Evolutionary conservation across 2,888 invertebrate species (phyloP), one percentile per base, ranked within the genome.

Genomic region (Nymphalis urticae): DNA sequence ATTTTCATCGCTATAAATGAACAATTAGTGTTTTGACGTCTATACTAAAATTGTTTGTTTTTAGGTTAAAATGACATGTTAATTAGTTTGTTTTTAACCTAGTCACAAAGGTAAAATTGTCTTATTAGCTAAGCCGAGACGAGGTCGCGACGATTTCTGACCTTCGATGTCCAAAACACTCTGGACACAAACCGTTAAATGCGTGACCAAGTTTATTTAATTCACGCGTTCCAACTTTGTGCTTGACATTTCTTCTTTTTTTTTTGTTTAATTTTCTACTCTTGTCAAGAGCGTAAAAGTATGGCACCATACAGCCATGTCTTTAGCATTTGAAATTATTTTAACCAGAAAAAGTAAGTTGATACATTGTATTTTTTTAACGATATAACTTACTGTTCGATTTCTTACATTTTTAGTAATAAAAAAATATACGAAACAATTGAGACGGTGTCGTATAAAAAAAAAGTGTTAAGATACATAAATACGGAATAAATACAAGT

Each of bases 121-220:
- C 76, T 77, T 79, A 79, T 78, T 78, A 77, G 73, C 76, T 75
- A 79, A 78, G 73, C 73, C 61, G 58, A 74, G 66, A 67, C 81
- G 80, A 85, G 84, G 85, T 80, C 77, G 71, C 5, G 62, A 69
- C 75, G 69, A 72, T 73, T 69, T 73, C 60, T 65, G 72, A 71
- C 75, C 72, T 73, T 73, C 73, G 68, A 53, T 42, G 50, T 60
- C 66, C 42, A 62, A 64, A 62, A 66, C 36, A 62, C 58, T 67
- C 66, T 64, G 67, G 67, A 62, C 51, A 60, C 64, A 62, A 36
- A n/a, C 17, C 54, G 56, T 69, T 69, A 62, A 64, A 63, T 59
- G 47, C 63, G 53, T 58, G 24, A 62, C 42, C 10, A 50, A n/a
- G 19, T 50, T 4, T n/a, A 19, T 50, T 50, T 50, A n/a, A 50